Evolutionary conservation across 2,797 vertebrate genomes (phyloP).

Genomic region (Artibeus lituratus): DNA sequence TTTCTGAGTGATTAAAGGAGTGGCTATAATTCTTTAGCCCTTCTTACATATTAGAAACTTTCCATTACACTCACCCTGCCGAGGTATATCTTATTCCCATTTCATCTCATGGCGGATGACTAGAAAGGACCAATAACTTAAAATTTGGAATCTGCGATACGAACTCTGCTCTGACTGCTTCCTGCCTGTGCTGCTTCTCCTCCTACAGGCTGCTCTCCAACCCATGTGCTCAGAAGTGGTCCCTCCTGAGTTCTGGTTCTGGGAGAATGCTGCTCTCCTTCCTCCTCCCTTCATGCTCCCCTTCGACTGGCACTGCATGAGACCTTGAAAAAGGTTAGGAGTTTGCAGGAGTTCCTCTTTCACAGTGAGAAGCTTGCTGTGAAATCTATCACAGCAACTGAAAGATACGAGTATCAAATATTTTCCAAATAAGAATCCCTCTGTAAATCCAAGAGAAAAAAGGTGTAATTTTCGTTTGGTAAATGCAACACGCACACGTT

Average conservation of each 20-base stretch:
- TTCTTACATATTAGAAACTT: neutral
- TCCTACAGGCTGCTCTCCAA: neutral
- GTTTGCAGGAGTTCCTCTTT: conserved; percentile 13
- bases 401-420: conserved; percentile 56
- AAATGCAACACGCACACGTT: conserved; percentile 56
- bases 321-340: conserved; percentile 33
- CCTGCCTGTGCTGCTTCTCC: neutral
- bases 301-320: neutral
- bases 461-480: conserved; percentile 66
- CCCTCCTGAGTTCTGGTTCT: neutral
- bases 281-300: neutral
- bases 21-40: neutral
- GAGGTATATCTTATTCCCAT: neutral
- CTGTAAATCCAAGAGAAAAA: conserved; percentile 31
- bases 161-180: neutral
- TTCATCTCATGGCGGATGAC: neutral
- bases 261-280: neutral
- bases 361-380: conserved; percentile 26
- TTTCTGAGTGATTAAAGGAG: neutral
- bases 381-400: conserved; percentile 44
- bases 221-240: neutral
- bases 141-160: neutral
- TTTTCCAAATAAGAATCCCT: conserved; percentile 65
- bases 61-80: neutral
- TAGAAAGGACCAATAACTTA: neutral